phyloP scores from a whole-genome alignment of 2,888 invertebrate species.

The Platycnemis pennipes region DNA sequence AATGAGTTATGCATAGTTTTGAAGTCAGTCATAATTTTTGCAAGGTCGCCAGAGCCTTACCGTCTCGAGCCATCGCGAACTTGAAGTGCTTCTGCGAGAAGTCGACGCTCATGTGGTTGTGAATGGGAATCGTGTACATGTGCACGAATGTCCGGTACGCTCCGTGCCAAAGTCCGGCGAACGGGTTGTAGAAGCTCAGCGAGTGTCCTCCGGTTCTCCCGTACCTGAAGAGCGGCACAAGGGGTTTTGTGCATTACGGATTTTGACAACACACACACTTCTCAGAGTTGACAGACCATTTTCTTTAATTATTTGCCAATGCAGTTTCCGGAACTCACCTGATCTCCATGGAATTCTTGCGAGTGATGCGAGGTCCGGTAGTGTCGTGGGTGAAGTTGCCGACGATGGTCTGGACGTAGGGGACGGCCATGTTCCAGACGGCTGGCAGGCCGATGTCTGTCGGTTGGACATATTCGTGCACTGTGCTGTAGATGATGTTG shows the following conservation, averaged over 20 bases:
- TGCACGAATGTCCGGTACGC: not conserved
- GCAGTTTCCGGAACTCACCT: not conserved
- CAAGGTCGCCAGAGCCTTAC: constrained; percentile 1
- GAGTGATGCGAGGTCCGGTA: constrained; percentile 35
- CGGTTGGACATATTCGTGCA: constrained; percentile 29
- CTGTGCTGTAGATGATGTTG: not conserved
- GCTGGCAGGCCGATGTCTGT: constrained; percentile 45
- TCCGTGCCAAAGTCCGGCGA: constrained; percentile 54
- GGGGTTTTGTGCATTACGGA: not conserved
- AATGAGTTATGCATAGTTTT: not conserved
- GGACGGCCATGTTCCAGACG: constrained; percentile 22
- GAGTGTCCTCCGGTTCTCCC: constrained; percentile 36
- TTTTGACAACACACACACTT: too few relatives aligned
- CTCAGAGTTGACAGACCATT: not conserved
- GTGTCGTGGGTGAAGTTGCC: constrained; percentile 8
- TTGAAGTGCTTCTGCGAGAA: constrained; percentile 42
- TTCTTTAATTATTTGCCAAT: too few relatives aligned
- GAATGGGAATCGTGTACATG: constrained; percentile 34
- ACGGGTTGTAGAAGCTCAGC: constrained; percentile 46
- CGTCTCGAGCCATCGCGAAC: constrained; percentile 42
- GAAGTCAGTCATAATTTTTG: not conserved
- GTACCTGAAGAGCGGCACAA: not conserved
- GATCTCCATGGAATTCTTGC: constrained; percentile 37
- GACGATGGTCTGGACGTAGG: not conserved
- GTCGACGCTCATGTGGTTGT: constrained; percentile 50